Evolutionary conservation across 2,113 vertebrate genomes (phyloP), one percentile per base, ranked within the genome.

Genomic region (Amphiprion ocellaris): DNA sequence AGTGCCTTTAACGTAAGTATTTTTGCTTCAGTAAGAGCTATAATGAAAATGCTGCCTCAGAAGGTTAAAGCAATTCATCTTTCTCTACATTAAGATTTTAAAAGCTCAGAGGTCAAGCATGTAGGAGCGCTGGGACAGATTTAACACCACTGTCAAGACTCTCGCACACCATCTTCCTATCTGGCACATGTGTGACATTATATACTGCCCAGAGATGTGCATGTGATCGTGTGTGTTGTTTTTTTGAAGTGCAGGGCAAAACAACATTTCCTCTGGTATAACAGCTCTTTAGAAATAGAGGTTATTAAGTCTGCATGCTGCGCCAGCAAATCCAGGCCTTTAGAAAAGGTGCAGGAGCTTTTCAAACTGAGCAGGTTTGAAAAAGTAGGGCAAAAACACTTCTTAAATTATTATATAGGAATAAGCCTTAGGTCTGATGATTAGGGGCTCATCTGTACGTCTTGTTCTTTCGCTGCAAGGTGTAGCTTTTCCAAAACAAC

Each of bases 211-310:
- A 72, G 17, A 19, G 16, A 54, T 19, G 1, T 53, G 10, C 47
- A 12, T 37, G 64, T n/a, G 37, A 56, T 24, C 16, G 17, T 39
- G 54, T 65, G 30, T 66, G 52, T 46, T 74, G 61, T 28, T 66
- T 47, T 69, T 30, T 28, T 61, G 37, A 19, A 39, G 68, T 49
- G 52, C 44, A 44, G 11, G 16, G 68, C 28, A 30, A 77, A 76
- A n/a, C n/a, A 53, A 12, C 56, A 61, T 54, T 81, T 81, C 64
- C 50, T 66, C 33, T 60, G 2, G 44, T 75, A 71, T 82, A 86
- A 89, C 62, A 28, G 55, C 23, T 81, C 65, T 74, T 72, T 53
- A 87, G 81, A 85, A 54, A 78, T 19, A 73, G 65, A 5, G 21
- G 61, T 56, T 71, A 80, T 79, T 78, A 81, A 77, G 82, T 59